Evolutionary conservation across 2,797 vertebrate genomes (phyloP).

Genomic region (Mus caroli): DNA sequence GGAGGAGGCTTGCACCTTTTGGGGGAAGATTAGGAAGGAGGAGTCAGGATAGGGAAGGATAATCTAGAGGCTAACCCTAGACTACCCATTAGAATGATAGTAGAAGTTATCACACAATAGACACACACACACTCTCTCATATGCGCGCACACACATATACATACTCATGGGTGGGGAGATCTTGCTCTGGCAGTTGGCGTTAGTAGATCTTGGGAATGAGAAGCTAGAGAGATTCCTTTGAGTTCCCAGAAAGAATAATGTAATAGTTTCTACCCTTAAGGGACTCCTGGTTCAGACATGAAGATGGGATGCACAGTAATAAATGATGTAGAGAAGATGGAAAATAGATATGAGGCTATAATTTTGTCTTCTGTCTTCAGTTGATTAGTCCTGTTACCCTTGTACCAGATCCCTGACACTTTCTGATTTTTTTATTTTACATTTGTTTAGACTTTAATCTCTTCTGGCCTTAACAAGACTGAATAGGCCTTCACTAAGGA

Average conservation of each 20-base stretch:
- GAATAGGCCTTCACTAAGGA: conserved; percentile 16
- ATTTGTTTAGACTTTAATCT: conserved; percentile 45
- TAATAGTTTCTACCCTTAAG: conserved; percentile 24
- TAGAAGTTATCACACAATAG: conserved; percentile 2
- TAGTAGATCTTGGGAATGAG: background rate
- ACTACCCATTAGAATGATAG: conserved; percentile 64
- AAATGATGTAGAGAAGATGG: background rate
- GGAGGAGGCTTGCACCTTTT: conserved; percentile 55
- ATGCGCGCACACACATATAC: background rate
- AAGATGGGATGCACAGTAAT: conserved; percentile 33
- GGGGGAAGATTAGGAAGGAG: conserved; percentile 60
- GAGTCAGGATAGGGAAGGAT: background rate
- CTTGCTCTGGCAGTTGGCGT: background rate
- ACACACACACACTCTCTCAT: background rate
- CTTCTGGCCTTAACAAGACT: conserved; percentile 42
- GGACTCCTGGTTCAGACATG: background rate
- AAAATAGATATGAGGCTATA: background rate
- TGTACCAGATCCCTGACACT: background rate
- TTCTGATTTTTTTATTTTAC: background rate
- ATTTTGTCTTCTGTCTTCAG: background rate
- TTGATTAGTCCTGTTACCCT: background rate
- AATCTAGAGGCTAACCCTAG: conserved; percentile 54
- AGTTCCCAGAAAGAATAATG: conserved; percentile 1
- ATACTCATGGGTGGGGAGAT: background rate
- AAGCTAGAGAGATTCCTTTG: background rate